Percentiles rank a stretch among this genome's conserved stretches.
Evolutionary conservation across 1,140 invertebrate species (phyloP).

Genomic region (Pseudoatta argentina): DNA sequence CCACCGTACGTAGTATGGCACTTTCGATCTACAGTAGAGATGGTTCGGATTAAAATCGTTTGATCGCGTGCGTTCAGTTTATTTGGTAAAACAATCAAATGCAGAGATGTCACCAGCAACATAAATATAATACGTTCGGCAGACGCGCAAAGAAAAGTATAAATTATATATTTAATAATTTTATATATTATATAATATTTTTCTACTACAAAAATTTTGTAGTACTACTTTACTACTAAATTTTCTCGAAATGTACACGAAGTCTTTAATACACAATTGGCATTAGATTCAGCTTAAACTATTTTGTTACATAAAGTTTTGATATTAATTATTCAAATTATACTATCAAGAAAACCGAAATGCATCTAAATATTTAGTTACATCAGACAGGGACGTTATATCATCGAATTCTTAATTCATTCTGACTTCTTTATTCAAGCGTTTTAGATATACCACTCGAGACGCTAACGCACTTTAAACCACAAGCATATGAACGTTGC

Average conservation of each 20-base stretch:
- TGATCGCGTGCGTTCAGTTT: constrained; percentile 39
- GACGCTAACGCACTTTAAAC: background rate
- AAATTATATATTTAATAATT: constrained; percentile 16
- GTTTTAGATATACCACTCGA: background rate
- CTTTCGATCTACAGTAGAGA: constrained; percentile 36
- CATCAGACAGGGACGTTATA: background rate
- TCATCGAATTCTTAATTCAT: constrained; percentile 20
- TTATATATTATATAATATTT: background rate
- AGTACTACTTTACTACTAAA: no score
- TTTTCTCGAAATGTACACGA: background rate
- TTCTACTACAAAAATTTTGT: no score
- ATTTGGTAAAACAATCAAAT: constrained; percentile 12
- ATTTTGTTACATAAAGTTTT: background rate
- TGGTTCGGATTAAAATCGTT: constrained; percentile 28
- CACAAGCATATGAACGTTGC: constrained; percentile 19
- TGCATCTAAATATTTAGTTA: background rate
- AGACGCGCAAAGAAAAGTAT: background rate
- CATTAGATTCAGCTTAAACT: background rate
- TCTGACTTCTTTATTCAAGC: background rate
- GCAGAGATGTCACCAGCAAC: background rate
- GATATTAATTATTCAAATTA: background rate
- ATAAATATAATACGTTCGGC: background rate
- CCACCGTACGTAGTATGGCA: constrained; percentile 44
- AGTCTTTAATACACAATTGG: background rate
- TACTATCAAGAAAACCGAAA: background rate